Percentiles rank a stretch among this genome's conserved stretches.
These are phyloP conservation scores for Chiroxiphia lanceolata DNA, from an alignment of 2,797 vertebrate genomes.

Conservation along the genomic window DNA sequence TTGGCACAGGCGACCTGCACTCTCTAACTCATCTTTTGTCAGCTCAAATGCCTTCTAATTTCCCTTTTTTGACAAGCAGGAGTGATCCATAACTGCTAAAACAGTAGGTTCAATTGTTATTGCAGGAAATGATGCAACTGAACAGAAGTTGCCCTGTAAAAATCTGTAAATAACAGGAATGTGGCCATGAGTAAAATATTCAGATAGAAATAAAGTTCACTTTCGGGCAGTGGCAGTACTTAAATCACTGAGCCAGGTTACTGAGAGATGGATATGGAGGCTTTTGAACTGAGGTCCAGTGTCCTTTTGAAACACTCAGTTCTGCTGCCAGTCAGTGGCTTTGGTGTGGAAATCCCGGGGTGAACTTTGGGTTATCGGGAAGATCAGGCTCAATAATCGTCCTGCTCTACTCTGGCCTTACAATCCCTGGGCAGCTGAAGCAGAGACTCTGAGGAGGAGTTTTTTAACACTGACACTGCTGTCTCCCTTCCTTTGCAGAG, in stretches of 20 bases:
- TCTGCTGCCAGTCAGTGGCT: not conserved
- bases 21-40: not conserved
- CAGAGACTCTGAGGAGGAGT: not conserved
- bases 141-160: not conserved
- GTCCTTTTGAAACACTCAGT: not conserved
- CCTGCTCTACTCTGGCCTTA: not conserved
- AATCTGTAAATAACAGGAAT: not conserved
- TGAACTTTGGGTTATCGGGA: not conserved
- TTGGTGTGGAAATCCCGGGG: slow-evolving; percentile 5
- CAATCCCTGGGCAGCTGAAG: not conserved
- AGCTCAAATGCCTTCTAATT: slow-evolving; percentile 6
- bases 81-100: not conserved
- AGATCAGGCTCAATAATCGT: not conserved
- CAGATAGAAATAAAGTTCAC: not conserved
- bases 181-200: not conserved
- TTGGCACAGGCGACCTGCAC: not conserved
- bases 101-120: not conserved
- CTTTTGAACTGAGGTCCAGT: not conserved
- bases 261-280: not conserved
- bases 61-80: not conserved
- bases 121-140: not conserved
- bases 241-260: not conserved
- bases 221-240: not conserved
- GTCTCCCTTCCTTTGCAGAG: not conserved
- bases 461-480: not conserved